Evolutionary conservation across 1,140 invertebrate genomes (phyloP).

Genomic region (Lepidurus arcticus): DNA sequence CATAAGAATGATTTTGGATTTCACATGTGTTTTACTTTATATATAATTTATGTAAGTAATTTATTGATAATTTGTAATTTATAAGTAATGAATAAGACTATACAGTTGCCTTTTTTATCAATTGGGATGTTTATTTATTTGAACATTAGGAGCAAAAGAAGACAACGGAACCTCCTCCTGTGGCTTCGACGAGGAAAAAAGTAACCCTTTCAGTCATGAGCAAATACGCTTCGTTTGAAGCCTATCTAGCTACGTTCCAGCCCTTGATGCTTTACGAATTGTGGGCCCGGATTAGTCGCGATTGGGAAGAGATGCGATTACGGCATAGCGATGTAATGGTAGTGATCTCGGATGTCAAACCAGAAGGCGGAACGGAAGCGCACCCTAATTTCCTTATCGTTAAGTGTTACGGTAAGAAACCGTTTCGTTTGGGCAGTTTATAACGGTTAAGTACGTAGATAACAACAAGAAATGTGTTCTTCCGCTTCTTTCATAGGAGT

Average conservation of each 20-base stretch:
- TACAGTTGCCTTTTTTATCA: background rate
- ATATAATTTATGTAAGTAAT: background rate
- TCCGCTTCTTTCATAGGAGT: background rate
- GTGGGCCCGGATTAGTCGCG: slow-evolving; percentile 24
- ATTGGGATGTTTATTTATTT: slow-evolving; percentile 8
- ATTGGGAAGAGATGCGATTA: background rate
- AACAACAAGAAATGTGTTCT: background rate
- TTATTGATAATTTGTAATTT: background rate
- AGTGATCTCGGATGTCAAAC: background rate
- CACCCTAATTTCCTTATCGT: background rate
- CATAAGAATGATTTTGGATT: background rate
- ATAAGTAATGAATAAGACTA: background rate
- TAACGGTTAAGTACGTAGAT: background rate
- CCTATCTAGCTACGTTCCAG: slow-evolving; percentile 9
- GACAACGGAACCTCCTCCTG: background rate
- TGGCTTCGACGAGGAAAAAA: background rate
- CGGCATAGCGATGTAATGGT: background rate
- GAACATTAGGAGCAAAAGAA: slow-evolving; percentile 17
- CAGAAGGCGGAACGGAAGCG: background rate
- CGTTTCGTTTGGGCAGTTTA: background rate
- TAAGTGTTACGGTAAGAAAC: background rate
- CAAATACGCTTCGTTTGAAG: background rate
- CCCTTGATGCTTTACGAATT: slow-evolving; percentile 29
- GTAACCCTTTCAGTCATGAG: slow-evolving; percentile 17
- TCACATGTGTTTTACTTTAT: background rate